Conservation (phyloP, 1,140 invertebrate genomes). For the Drosophila eugracilis region DNA sequence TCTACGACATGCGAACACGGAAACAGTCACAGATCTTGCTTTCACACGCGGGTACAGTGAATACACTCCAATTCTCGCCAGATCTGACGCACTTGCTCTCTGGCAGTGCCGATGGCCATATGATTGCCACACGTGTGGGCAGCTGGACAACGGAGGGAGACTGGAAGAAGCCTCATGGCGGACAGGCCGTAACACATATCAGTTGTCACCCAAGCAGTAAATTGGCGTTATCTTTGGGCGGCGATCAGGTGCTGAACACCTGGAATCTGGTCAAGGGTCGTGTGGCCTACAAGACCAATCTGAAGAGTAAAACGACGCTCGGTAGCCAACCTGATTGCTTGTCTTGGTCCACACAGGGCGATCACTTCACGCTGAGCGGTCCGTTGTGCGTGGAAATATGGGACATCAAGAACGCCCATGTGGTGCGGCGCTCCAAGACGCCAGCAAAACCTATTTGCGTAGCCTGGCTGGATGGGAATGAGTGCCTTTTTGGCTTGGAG, state of each 20-base stretch:
- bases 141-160: conserved; percentile 94
- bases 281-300: conserved; percentile 92
- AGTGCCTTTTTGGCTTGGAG: conserved; percentile 89
- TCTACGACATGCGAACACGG: conserved; percentile 93
- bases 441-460: conserved; percentile 88
- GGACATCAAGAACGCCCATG: conserved; percentile 89
- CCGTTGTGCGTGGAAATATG: conserved; percentile 91
- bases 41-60: conserved; percentile 93
- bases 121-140: conserved; percentile 92
- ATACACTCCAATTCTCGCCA: conserved; percentile 90
- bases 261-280: conserved; percentile 98
- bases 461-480: conserved; percentile 87
- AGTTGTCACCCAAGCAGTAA: conserved; percentile 95
- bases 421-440: conserved; percentile 87
- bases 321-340: conserved; percentile 86
- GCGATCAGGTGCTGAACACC: conserved; percentile 93
- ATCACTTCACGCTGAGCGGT: conserved; percentile 90
- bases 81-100: conserved; percentile 92
- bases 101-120: conserved; percentile 92
- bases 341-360: conserved; percentile 89
- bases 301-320: conserved; percentile 88
- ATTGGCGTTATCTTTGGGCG: conserved; percentile 93
- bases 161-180: conserved; percentile 90
- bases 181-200: conserved; percentile 88
- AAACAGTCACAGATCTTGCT: conserved; percentile 90